Conservation (phyloP, 2,113 vertebrate species). For the Thinocorus orbignyianus region DNA sequence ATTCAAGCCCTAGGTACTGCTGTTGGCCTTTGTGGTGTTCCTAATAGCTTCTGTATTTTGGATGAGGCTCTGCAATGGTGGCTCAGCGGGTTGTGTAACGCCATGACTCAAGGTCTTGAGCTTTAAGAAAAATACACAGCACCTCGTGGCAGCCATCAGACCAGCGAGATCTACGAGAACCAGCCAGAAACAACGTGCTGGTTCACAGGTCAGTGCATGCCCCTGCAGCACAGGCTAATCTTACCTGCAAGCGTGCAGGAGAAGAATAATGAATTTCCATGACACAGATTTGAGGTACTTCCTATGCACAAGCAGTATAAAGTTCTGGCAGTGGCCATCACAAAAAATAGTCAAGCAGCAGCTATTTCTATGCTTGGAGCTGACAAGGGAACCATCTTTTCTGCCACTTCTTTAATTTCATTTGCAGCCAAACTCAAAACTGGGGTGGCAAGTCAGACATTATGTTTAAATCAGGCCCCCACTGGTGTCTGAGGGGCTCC, state of each 20-base stretch:
- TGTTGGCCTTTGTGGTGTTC: background rate
- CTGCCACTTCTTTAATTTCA: background rate
- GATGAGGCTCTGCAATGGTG: background rate
- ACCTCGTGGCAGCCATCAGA: background rate
- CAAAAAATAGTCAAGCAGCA: background rate
- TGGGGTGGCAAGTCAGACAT: background rate
- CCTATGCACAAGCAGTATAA: background rate
- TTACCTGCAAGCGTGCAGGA: background rate
- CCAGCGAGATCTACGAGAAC: rapidly evolving
- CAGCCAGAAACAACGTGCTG: background rate
- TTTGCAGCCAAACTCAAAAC: background rate
- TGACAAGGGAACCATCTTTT: background rate
- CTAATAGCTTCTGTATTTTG: background rate
- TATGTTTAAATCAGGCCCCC: background rate
- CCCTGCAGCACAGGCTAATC: background rate
- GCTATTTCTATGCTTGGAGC: background rate
- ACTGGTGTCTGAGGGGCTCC: background rate
- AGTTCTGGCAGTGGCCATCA: background rate
- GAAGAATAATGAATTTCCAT: background rate
- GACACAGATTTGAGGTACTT: background rate
- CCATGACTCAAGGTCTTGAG: background rate
- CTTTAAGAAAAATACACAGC: background rate
- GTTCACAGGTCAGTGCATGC: background rate
- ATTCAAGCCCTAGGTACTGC: background rate
- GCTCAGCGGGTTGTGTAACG: background rate